These are phyloP conservation scores for Ahaetulla prasina DNA, from an alignment of 2,113 vertebrate genomes.

Conservation along the genomic window DNA sequence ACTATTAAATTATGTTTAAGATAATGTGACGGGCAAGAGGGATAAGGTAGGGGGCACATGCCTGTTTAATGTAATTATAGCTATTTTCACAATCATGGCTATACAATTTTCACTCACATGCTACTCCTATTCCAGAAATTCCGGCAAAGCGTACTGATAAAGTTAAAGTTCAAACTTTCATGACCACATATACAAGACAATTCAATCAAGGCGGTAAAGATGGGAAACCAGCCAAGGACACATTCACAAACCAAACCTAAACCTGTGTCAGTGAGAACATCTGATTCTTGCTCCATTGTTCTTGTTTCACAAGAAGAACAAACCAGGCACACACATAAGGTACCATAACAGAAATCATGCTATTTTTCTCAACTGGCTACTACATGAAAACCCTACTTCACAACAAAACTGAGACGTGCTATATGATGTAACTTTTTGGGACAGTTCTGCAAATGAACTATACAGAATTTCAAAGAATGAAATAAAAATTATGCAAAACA, in stretches of 20 bases:
- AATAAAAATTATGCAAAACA: background rate
- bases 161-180: background rate
- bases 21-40: background rate
- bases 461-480: background rate
- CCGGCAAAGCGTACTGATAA: background rate
- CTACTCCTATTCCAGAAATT: background rate
- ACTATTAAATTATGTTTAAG: background rate
- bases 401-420: background rate
- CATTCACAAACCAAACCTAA: background rate
- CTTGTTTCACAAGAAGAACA: background rate
- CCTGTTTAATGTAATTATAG: background rate
- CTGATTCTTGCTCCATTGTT: background rate
- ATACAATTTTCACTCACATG: background rate
- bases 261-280: background rate
- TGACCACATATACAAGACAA: background rate
- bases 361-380: background rate
- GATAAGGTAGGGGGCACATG: background rate
- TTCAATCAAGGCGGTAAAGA: background rate
- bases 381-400: background rate
- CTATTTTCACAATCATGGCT: background rate
- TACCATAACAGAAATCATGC: background rate
- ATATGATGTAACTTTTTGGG: background rate
- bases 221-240: background rate
- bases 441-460: background rate
- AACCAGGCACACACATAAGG: background rate